Percentiles rank a stretch among this genome's conserved stretches.
phyloP scores from a whole-genome alignment of 2,888 invertebrate genomes.

The Ashinkailepas kermadecensis region DNA sequence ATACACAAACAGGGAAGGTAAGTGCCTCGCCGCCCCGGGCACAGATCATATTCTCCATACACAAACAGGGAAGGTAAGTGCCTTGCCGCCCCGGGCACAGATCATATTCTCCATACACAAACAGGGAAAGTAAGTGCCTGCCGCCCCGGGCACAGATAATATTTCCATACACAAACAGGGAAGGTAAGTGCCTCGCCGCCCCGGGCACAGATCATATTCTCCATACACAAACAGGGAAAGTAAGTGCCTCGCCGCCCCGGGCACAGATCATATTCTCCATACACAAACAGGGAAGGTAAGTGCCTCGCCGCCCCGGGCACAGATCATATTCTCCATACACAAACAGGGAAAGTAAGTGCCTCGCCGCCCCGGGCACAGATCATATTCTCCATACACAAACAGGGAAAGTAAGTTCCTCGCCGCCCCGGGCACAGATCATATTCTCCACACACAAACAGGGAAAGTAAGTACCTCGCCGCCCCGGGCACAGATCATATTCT shows the following conservation, averaged over 20 bases:
- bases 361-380: slow-evolving; percentile 72
- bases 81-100: slow-evolving; percentile 53
- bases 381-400: slow-evolving; percentile 66
- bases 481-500: slow-evolving; percentile 72
- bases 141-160: slow-evolving; percentile 75
- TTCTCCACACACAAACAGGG: slow-evolving; percentile 63
- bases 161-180: slow-evolving; percentile 63
- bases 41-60: slow-evolving; percentile 72
- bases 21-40: slow-evolving; percentile 53
- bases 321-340: slow-evolving; percentile 72
- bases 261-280: slow-evolving; percentile 73
- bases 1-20: slow-evolving; percentile 61
- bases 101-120: slow-evolving; percentile 74
- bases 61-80: slow-evolving; percentile 59
- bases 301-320: slow-evolving; percentile 64
- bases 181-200: slow-evolving; percentile 54
- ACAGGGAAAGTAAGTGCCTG: slow-evolving; percentile 42
- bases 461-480: slow-evolving; percentile 68
- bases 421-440: slow-evolving; percentile 72
- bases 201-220: slow-evolving; percentile 72
- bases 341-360: slow-evolving; percentile 56
- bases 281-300: slow-evolving; percentile 60
- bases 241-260: slow-evolving; percentile 63
- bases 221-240: slow-evolving; percentile 60
- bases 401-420: slow-evolving; percentile 57